Base-by-base conservation (phyloP, 1,140 invertebrate species). In the Schlechtendalia chinensis region DNA sequence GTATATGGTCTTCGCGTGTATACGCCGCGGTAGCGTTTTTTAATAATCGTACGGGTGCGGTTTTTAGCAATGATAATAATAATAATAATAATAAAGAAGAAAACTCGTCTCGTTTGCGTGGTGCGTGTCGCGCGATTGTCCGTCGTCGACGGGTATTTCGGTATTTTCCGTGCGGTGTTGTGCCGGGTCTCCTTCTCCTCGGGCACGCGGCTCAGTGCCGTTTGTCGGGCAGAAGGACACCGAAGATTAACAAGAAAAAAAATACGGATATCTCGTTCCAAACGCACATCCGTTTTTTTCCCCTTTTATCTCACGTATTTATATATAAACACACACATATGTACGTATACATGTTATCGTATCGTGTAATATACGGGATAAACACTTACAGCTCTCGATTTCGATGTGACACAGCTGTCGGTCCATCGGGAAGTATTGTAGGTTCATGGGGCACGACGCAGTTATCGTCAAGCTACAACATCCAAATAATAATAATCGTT, bases 351-450 rank as follows among this genome's bases (percentile, higher is more conserved):
- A 84, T 45, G 10, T 45, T 45, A 45, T 45, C 10, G 59, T 24
- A 22, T 67, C 8, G 1, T 22, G n/a, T 67, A n/a, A 22, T 5
- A 14, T 67, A 45, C 19, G 11, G 19, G 6, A n/a, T 45, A 39
- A 29, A 65, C 90, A 96, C 96, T 96, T 93, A 97, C 95, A 98
- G 89, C 95, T 97, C 91, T 98, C 96, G 84, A 98, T 97, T 90
- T 98, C 96, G 85, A 98, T 95, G 86, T 95, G 93, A 89, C 96
- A 98, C 82, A 96, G 88, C 87, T 98, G 96, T 85, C 95, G 92
- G 87, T 98, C 96, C 94, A 98, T 96, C 10, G 96, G 96, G 88
- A 98, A 98, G 87, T 97, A 96, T 86, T 97, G 94, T 82, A 98
- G 90, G 88, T 97, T 95, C 96, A 98, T 98, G 47, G 96, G 96